phyloP scores from a whole-genome alignment of 2,888 invertebrate species.

The Lamellibrachia satsuma region DNA sequence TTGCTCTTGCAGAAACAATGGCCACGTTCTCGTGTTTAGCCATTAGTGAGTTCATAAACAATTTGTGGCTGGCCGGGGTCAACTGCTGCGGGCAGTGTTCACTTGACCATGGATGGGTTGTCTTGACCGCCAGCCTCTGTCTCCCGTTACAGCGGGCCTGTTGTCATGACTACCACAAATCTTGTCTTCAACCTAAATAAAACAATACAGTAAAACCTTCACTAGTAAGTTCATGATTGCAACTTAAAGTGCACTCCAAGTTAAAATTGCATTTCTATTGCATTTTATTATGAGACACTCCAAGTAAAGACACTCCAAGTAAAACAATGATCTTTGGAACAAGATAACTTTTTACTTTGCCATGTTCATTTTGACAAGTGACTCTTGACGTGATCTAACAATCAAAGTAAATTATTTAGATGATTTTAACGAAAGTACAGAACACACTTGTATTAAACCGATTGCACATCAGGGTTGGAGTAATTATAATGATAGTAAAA shows the following conservation, averaged over 20 bases:
- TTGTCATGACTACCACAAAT: not conserved
- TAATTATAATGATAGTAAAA: too few relatives aligned
- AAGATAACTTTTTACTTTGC: too few relatives aligned
- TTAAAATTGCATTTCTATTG: not conserved
- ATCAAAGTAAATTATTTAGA: not conserved
- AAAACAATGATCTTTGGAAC: not conserved
- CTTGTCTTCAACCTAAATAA: constrained; percentile 10
- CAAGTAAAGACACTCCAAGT: not conserved
- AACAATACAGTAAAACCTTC: not conserved
- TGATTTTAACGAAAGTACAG: too few relatives aligned
- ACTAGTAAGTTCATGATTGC: not conserved
- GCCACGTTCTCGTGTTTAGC: not conserved
- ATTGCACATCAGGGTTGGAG: too few relatives aligned
- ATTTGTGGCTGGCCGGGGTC: not conserved
- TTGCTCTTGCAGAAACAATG: not conserved
- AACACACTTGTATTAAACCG: too few relatives aligned
- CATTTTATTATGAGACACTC: too few relatives aligned
- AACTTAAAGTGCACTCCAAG: not conserved
- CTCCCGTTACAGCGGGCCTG: not conserved
- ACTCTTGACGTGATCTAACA: not conserved
- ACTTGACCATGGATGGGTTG: not conserved
- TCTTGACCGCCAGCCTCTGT: not conserved
- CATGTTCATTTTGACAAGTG: too few relatives aligned
- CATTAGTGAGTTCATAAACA: not conserved
- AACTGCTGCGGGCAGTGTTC: not conserved